These are phyloP conservation scores for Gonocerus acuteangulatus DNA, from an alignment of 2,888 invertebrate genomes.

Conservation along the genomic window DNA sequence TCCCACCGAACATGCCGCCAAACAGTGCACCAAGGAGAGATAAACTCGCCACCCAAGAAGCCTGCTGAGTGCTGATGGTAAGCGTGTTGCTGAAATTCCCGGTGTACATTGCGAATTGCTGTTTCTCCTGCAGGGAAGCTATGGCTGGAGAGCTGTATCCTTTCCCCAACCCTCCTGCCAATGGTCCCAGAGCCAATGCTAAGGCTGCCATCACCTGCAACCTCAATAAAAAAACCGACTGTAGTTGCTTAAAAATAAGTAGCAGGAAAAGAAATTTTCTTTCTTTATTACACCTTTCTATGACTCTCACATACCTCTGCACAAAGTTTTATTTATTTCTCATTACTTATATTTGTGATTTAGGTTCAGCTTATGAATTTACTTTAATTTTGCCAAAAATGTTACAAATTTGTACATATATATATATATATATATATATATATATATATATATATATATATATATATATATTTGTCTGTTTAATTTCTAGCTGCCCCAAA, in stretches of 20 bases:
- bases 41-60: conserved; percentile 73
- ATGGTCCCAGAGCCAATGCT: conserved; percentile 69
- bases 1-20: conserved; percentile 71
- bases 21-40: conserved; percentile 71
- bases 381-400: too few species aligned
- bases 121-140: conserved; percentile 64
- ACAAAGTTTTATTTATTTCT: too few species aligned
- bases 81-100: conserved; percentile 37
- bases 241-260: neutral
- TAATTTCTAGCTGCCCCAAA: too few species aligned
- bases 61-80: conserved; percentile 52
- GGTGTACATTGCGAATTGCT: conserved; percentile 43
- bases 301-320: too few species aligned
- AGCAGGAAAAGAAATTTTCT: neutral
- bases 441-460: too few species aligned
- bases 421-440: too few species aligned
- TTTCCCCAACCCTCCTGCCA: conserved; percentile 70
- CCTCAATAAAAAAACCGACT: too few species aligned
- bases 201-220: conserved; percentile 65
- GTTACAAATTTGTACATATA: too few species aligned
- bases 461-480: too few species aligned
- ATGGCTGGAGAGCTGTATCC: conserved; percentile 77
- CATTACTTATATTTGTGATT: too few species aligned
- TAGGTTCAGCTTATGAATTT: too few species aligned
- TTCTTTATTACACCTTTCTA: too few species aligned